These are phyloP conservation scores for Drosophila littoralis DNA, from an alignment of 1,140 invertebrate genomes.

Conservation along the genomic window DNA sequence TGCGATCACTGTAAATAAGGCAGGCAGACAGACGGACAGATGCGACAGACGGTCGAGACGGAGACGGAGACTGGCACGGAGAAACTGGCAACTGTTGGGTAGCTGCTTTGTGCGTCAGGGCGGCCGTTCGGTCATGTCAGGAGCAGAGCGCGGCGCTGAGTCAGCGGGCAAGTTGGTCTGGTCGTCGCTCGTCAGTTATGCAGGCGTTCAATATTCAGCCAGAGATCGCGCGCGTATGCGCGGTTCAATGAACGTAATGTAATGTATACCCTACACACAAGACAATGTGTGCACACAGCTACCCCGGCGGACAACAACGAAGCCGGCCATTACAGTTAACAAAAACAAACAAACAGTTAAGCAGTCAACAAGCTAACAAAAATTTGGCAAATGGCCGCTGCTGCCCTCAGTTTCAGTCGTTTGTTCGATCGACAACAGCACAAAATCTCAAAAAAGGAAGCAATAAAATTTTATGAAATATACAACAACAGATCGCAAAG, in stretches of 20 bases:
- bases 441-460: conserved; percentile 64
- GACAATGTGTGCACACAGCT: conserved; percentile 9
- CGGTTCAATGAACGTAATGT: conserved; percentile 78
- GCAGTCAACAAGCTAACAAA: conserved; percentile 54
- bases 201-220: conserved; percentile 27
- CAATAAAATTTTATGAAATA: conserved; percentile 47
- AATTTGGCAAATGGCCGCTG: conserved; percentile 54
- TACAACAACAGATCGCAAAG: conserved; percentile 61
- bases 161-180: conserved; percentile 20
- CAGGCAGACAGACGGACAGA: conserved; percentile 11
- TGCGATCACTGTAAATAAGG: conserved; percentile 51
- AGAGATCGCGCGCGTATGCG: conserved; percentile 47
- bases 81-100: conserved; percentile 1
- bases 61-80: not conserved
- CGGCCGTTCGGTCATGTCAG: conserved; percentile 30
- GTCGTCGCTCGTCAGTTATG: conserved; percentile 23
- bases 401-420: conserved; percentile 9
- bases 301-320: not conserved
- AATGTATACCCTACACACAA: conserved; percentile 41
- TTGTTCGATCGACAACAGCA: conserved; percentile 20
- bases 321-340: conserved; percentile 74
- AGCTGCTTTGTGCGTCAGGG: conserved; percentile 38
- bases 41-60: not conserved
- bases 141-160: conserved; percentile 38
- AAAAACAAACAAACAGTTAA: conserved; percentile 78